Percentiles rank a stretch among this genome's conserved stretches.
These are phyloP conservation scores for Salvelinus sp. DNA, from an alignment of 2,113 vertebrate species.

Conservation along the genomic window DNA sequence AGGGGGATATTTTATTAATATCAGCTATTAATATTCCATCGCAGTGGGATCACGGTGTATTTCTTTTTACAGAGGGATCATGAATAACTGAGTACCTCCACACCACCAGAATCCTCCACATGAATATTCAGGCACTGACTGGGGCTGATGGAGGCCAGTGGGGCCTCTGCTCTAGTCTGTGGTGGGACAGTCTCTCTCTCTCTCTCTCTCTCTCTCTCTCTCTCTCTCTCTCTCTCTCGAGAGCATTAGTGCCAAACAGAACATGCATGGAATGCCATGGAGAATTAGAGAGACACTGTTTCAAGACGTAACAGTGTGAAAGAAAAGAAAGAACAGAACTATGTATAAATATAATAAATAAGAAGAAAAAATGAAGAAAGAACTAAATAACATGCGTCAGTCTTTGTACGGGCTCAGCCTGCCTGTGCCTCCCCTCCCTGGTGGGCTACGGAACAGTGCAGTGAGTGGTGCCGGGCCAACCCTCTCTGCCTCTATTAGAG, in stretches of 20 bases:
- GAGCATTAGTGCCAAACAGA: too few relatives aligned
- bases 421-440: conserved; percentile 11
- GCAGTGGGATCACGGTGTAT: conserved; percentile 69
- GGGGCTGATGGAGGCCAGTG: conserved; percentile 57
- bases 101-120: conserved; percentile 62
- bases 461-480: conserved; percentile 13
- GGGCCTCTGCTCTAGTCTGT: too few relatives aligned
- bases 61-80: conserved; percentile 76
- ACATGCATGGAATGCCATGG: conserved; percentile 21
- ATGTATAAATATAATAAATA: not conserved
- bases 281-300: conserved; percentile 17
- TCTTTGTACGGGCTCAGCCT: not conserved
- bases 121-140: conserved; percentile 74
- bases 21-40: conserved; percentile 76
- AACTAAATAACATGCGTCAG: not conserved
- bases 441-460: conserved; percentile 21
- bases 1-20: conserved; percentile 78
- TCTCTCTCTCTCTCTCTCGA: too few relatives aligned
- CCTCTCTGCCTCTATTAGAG: conserved; percentile 61
- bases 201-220: too few relatives aligned
- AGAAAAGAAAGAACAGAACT: not conserved
- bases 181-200: too few relatives aligned
- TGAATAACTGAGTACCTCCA: conserved; percentile 77
- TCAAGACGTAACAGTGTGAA: not conserved
- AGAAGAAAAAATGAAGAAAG: not conserved